Conservation (phyloP, 2,888 invertebrate genomes). For the Folsomia candida region DNA sequence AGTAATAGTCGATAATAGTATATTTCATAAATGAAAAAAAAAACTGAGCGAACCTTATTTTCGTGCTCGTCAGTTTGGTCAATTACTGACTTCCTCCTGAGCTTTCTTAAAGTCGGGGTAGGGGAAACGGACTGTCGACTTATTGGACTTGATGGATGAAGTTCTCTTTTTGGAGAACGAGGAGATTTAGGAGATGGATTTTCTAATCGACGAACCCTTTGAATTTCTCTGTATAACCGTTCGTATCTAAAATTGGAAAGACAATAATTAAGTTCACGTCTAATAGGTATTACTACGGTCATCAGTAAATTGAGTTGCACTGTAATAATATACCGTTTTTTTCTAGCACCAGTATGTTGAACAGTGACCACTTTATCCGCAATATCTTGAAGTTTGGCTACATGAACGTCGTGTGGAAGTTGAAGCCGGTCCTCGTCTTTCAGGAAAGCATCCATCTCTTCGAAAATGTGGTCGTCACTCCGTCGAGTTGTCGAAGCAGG, state of each 20-base stretch:
- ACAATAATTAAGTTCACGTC: background rate
- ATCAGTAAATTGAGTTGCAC: background rate
- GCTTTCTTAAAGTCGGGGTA: background rate
- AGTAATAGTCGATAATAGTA: too few species aligned
- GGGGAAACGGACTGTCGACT: background rate
- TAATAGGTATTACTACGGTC: background rate
- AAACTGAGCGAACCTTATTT: background rate
- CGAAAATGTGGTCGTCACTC: slow-evolving; percentile 56
- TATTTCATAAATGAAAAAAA: too few species aligned
- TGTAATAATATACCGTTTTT: slow-evolving; percentile 58
- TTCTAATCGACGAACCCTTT: background rate
- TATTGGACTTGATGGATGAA: background rate
- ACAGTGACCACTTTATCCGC: slow-evolving; percentile 64
- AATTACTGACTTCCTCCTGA: background rate
- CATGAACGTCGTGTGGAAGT: slow-evolving; percentile 55
- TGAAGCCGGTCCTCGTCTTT: background rate
- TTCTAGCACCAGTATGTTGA: slow-evolving; percentile 61
- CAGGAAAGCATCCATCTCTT: slow-evolving; percentile 52
- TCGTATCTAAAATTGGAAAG: background rate
- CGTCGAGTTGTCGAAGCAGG: slow-evolving; percentile 50
- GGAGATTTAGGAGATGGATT: background rate
- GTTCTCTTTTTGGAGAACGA: background rate
- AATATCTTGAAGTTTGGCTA: slow-evolving; percentile 62
- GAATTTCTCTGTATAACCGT: background rate
- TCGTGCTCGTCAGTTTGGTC: background rate